Conservation (phyloP, 1,140 invertebrate genomes). For the Bursaphelenchus mucronatus region DNA sequence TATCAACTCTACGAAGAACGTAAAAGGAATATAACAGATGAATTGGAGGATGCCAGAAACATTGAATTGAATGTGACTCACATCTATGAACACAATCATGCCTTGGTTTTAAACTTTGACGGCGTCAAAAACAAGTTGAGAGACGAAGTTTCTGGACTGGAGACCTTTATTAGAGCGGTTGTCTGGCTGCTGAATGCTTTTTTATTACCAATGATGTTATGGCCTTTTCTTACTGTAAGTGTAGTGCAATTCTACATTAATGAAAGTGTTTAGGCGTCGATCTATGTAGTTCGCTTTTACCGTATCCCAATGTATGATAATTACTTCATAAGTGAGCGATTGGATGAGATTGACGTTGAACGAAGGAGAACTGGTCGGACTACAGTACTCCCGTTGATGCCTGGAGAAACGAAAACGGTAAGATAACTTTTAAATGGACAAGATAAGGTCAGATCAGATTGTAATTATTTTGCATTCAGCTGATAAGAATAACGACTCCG, state of each 20-base stretch:
- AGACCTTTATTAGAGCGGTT: slow-evolving; percentile 21
- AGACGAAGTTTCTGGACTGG: slow-evolving; percentile 31
- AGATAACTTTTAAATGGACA: slow-evolving; percentile 8
- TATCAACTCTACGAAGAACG: slow-evolving; percentile 30
- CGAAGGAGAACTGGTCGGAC: slow-evolving; percentile 16
- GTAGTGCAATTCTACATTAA: slow-evolving; percentile 1
- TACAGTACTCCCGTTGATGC: slow-evolving; percentile 29
- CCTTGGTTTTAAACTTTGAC: slow-evolving; percentile 14
- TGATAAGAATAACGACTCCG: slow-evolving; percentile 17
- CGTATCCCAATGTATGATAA: slow-evolving; percentile 27
- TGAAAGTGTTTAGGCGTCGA: slow-evolving; percentile 26
- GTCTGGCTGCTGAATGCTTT: slow-evolving; percentile 7
- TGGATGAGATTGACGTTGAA: slow-evolving; percentile 28
- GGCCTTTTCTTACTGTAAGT: slow-evolving; percentile 24
- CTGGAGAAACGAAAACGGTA: slow-evolving; percentile 30
- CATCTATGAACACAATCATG: slow-evolving; percentile 9
- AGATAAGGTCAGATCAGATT: too few relatives aligned
- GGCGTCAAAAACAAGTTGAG: slow-evolving; percentile 20
- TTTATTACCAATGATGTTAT: slow-evolving; percentile 22
- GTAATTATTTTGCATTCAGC: slow-evolving; percentile 23
- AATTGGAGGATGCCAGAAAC: slow-evolving; percentile 17
- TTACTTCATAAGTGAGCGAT: slow-evolving; percentile 27
- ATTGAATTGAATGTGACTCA: slow-evolving; percentile 28
- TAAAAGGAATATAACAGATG: slow-evolving; percentile 16
- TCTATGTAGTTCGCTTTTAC: slow-evolving; percentile 34